Percentiles rank a stretch among this genome's conserved stretches.
These are phyloP conservation scores for Chromobotia macracanthus DNA, from an alignment of 2,797 vertebrate genomes.

Conservation along the genomic window DNA sequence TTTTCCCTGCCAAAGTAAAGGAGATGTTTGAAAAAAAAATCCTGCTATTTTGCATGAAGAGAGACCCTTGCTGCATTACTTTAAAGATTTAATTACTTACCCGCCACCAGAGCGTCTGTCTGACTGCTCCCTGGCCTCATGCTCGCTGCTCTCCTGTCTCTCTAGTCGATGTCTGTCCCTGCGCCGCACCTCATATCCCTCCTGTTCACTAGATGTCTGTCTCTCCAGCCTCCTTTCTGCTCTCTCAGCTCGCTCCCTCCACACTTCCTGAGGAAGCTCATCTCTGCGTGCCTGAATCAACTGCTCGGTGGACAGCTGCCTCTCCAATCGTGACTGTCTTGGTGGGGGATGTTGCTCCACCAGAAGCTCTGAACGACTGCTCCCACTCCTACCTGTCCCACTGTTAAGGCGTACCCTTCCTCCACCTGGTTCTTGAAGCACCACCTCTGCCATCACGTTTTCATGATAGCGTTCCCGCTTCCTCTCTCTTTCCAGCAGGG, in stretches of 20 bases:
- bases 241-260: slow-evolving; percentile 78
- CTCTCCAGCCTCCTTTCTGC: slow-evolving; percentile 77
- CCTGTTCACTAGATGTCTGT: slow-evolving; percentile 80
- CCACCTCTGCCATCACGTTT: slow-evolving; percentile 76
- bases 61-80: neutral
- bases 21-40: slow-evolving; percentile 5
- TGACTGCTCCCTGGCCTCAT: slow-evolving; percentile 82
- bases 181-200: slow-evolving; percentile 72
- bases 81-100: slow-evolving; percentile 59
- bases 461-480: slow-evolving; percentile 58
- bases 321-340: slow-evolving; percentile 73
- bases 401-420: slow-evolving; percentile 70
- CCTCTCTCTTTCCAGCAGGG: slow-evolving; percentile 55
- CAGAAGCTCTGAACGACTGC: slow-evolving; percentile 63
- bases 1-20: slow-evolving; percentile 72
- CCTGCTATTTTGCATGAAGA: neutral
- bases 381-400: slow-evolving; percentile 64
- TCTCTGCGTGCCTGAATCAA: slow-evolving; percentile 76
- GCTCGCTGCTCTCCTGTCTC: slow-evolving; percentile 89
- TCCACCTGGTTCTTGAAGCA: slow-evolving; percentile 72
- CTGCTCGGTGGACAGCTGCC: slow-evolving; percentile 78
- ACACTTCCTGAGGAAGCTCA: slow-evolving; percentile 82
- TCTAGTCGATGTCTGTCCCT: slow-evolving; percentile 83
- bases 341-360: slow-evolving; percentile 68
- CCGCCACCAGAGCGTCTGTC: slow-evolving; percentile 80